These are phyloP conservation scores for Biston betularia DNA, from an alignment of 2,888 invertebrate species.

Conservation along the genomic window DNA sequence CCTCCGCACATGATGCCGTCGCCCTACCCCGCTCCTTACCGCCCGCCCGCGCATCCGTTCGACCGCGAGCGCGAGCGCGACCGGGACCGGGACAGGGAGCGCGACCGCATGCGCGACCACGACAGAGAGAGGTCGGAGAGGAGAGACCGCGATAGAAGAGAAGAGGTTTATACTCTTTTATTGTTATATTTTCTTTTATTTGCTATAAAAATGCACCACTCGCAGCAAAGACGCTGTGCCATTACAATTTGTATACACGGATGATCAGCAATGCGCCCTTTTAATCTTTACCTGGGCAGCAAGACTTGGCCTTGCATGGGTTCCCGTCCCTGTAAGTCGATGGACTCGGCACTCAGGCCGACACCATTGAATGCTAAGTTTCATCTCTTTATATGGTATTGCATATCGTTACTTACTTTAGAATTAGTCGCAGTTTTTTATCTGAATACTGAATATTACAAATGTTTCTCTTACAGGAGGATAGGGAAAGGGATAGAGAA, in stretches of 20 bases:
- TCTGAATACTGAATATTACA: neutral
- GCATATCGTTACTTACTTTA: too few relatives aligned
- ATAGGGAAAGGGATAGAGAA: constrained; percentile 72
- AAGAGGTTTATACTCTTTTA: constrained; percentile 58
- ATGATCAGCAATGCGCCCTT: too few relatives aligned
- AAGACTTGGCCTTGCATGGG: too few relatives aligned
- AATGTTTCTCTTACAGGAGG: constrained; percentile 63
- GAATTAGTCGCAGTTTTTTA: neutral
- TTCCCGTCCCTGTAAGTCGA: too few relatives aligned
- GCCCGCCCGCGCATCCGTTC: constrained; percentile 59
- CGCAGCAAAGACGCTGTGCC: too few relatives aligned
- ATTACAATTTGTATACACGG: too few relatives aligned
- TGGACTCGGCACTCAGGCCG: too few relatives aligned
- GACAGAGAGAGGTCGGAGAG: constrained; percentile 63
- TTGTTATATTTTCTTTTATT: neutral
- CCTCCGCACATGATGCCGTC: constrained; percentile 63
- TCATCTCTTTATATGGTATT: too few relatives aligned
- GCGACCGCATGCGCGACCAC: constrained; percentile 50
- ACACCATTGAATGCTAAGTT: too few relatives aligned
- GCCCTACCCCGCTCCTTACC: constrained; percentile 64
- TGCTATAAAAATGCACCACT: too few relatives aligned
- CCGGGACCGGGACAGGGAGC: constrained; percentile 51
- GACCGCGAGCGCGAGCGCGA: constrained; percentile 75
- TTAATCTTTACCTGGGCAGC: too few relatives aligned
- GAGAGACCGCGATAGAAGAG: constrained; percentile 67